Evolutionary conservation across 2,113 vertebrate genomes (phyloP), one percentile per base, ranked within the genome.

Genomic region (Mohoua ochrocephala): DNA sequence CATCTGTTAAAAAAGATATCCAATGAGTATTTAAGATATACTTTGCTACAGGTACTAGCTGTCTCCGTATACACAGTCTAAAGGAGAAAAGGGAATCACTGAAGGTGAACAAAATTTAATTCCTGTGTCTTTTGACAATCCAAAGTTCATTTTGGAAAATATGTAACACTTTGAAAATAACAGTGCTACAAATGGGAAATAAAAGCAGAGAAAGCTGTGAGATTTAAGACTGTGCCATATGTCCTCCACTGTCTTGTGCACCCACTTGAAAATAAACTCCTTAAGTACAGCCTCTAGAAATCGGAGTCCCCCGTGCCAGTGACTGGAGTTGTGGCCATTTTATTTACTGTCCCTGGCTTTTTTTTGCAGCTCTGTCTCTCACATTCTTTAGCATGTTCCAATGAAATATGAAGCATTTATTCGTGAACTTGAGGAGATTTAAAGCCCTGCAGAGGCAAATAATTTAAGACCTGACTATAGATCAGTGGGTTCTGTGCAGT

Each of bases 1-100:
- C 98, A 98, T 98, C 98, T 98, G 98, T 98, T 98, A 94, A 97
- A 90, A 97, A 96, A 97, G 84, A 95, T 88, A 93, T 86, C 86
- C 82, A 78, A 93, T 84, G 78, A 94, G 75, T 65, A n/a, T 61
- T 88, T 81, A 84, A 95, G 86, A 93, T 56, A 64, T 2, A 21
- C 20, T 71, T 96, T 97, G 70, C 79, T 94, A 95, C 41, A 91
- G 78, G 91, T 96, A 87, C 77, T 92, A 79, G 52, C 63, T 86
- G 39, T 77, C 79, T 95, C 50, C 74, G 86, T 59, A 87, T 75
- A 90, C 11, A 37, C 16, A 31, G 13, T 50, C 44, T 74, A 93
- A 74, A 65, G 77, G 41, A 84, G 67, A 47, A 91, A 95, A 75
- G 35, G 39, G 30, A 24, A 67, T 75, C 80, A 17, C 19, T 52